phyloP scores from a whole-genome alignment of 1,140 invertebrate species.

The Ctenoplectra terminalis region DNA sequence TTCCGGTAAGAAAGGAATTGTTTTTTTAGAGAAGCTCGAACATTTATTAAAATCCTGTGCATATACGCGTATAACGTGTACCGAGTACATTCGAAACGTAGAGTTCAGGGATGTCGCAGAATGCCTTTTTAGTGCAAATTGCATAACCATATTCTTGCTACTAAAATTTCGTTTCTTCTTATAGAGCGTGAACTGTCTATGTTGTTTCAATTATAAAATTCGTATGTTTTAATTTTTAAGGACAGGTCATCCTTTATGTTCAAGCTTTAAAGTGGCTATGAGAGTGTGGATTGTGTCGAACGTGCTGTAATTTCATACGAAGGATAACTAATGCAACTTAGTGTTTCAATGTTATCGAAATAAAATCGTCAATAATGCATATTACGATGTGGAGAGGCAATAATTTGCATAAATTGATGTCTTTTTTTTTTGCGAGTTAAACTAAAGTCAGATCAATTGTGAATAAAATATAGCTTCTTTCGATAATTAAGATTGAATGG shows the following conservation, averaged over 20 bases:
- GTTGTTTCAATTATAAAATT: slow-evolving; percentile 9
- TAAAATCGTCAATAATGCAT: neutral
- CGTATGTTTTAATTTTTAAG: slow-evolving; percentile 15
- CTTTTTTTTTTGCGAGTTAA: neutral
- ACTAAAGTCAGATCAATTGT: too few species aligned
- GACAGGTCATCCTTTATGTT: slow-evolving; percentile 24
- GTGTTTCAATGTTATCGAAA: neutral
- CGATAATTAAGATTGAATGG: neutral
- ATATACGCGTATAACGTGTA: neutral
- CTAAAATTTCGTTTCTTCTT: slow-evolving; percentile 27
- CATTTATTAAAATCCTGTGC: slow-evolving; percentile 37
- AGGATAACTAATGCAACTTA: neutral
- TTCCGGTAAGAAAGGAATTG: too few species aligned
- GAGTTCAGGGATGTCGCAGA: slow-evolving; percentile 37
- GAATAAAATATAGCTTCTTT: neutral
- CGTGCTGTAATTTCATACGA: slow-evolving; percentile 8
- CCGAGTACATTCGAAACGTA: slow-evolving; percentile 12
- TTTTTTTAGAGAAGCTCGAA: too few species aligned
- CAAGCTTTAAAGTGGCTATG: slow-evolving; percentile 33
- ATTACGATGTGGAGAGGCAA: neutral
- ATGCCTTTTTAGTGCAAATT: slow-evolving; percentile 44
- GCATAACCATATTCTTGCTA: slow-evolving; percentile 39
- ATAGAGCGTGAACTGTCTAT: slow-evolving; percentile 38
- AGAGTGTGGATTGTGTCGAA: slow-evolving; percentile 41
- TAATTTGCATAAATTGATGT: neutral